A percentile compares a stretch with the other conserved stretches of the same genome.
Evolutionary conservation across 2,113 vertebrate species (phyloP).

Genomic region (Odontesthes bonariensis): DNA sequence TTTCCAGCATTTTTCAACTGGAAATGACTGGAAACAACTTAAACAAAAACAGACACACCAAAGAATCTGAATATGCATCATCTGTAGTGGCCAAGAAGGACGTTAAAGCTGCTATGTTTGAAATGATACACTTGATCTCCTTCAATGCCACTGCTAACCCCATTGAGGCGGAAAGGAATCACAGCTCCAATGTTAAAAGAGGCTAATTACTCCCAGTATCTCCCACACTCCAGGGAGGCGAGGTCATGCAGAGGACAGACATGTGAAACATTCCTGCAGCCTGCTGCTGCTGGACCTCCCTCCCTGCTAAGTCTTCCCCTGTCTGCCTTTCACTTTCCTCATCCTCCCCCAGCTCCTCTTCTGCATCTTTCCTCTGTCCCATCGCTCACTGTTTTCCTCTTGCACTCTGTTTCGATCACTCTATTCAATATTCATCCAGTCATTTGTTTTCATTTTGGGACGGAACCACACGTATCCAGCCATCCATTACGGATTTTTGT

Average conservation of each 20-base stretch:
- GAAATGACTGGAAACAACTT: constrained; percentile 31
- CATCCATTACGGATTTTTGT: not conserved
- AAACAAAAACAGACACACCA: constrained; percentile 17
- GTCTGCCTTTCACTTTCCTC: constrained; percentile 39
- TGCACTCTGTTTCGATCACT: not conserved
- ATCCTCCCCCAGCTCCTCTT: constrained; percentile 36
- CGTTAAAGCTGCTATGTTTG: constrained; percentile 30
- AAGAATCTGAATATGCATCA: not conserved
- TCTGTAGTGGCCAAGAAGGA: constrained; percentile 14
- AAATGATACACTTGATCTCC: constrained; percentile 71
- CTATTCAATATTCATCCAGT: not conserved
- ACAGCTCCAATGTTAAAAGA: constrained; percentile 72
- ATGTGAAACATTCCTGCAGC: constrained; percentile 78
- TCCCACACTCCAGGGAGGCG: constrained; percentile 77
- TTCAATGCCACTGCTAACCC: constrained; percentile 78
- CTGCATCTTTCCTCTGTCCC: constrained; percentile 27
- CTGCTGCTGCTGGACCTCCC: constrained; percentile 62
- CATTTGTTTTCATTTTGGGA: not conserved
- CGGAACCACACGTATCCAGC: too few species aligned
- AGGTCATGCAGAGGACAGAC: constrained; percentile 80
- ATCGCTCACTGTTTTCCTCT: constrained; percentile 23
- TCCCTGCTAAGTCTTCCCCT: constrained; percentile 42
- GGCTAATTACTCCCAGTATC: constrained; percentile 79
- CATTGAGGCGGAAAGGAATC: constrained; percentile 58
- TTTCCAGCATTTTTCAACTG: constrained; percentile 41